phyloP scores from a whole-genome alignment of 2,888 invertebrate species.

The Geophilus truncorum region DNA sequence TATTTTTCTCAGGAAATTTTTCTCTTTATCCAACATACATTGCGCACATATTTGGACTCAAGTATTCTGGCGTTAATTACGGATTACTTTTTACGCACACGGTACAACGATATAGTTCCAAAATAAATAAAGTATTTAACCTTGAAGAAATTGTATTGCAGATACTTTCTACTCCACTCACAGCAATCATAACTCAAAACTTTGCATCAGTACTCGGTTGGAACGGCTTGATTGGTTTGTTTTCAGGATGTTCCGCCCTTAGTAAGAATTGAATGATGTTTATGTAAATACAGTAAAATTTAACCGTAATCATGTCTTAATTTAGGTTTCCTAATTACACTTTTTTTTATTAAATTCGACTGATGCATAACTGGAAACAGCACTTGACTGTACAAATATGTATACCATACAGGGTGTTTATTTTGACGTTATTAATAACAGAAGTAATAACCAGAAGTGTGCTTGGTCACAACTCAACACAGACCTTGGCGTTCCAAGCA shows the following conservation, averaged over 20 bases:
- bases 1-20: slow-evolving; percentile 46
- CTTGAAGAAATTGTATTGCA: not conserved
- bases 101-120: too few species aligned
- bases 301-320: not conserved
- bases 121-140: too few species aligned
- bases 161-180: not conserved
- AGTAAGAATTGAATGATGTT: not conserved
- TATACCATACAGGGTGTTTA: too few species aligned
- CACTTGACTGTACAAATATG: too few species aligned
- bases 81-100: slow-evolving; percentile 45
- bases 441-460: too few species aligned
- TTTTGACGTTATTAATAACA: too few species aligned
- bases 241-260: not conserved
- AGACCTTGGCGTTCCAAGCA: too few species aligned
- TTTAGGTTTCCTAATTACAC: not conserved
- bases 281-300: not conserved
- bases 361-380: too few species aligned
- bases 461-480: too few species aligned
- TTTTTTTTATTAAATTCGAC: too few species aligned
- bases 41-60: slow-evolving; percentile 46
- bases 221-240: not conserved
- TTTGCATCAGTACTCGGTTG: not conserved
- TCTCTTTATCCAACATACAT: slow-evolving; percentile 47
- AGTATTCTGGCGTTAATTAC: slow-evolving; percentile 45
- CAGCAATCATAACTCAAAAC: not conserved